Evolutionary conservation across 2,797 vertebrate genomes (phyloP).

Genomic region (Oceanodroma leucorhoa): DNA sequence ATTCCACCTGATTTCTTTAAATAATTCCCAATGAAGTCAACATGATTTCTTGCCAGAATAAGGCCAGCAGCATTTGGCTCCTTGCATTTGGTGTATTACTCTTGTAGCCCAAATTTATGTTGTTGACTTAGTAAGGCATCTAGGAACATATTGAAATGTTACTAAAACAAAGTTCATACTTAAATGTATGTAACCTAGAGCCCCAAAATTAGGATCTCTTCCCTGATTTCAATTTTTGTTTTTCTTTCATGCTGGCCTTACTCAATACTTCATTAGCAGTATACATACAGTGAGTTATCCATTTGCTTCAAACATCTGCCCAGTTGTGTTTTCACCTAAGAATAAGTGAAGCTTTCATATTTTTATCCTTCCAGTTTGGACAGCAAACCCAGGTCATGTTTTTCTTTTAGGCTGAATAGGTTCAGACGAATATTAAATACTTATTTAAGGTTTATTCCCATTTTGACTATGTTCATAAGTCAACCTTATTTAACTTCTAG

Average conservation of each 20-base stretch:
- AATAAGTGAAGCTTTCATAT: background rate
- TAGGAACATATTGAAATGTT: background rate
- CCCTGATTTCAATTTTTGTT: background rate
- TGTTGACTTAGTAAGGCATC: background rate
- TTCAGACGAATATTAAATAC: background rate
- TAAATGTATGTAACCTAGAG: background rate
- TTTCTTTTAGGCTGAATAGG: background rate
- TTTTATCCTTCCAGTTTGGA: background rate
- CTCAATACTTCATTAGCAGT: background rate
- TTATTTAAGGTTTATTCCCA: background rate
- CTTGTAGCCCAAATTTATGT: background rate
- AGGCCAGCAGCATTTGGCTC: background rate
- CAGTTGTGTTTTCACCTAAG: background rate
- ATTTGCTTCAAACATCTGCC: background rate
- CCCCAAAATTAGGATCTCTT: background rate
- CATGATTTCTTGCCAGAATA: background rate
- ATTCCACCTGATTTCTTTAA: background rate
- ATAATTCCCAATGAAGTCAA: background rate
- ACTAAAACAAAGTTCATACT: background rate
- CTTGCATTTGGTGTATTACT: background rate
- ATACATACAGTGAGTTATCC: background rate
- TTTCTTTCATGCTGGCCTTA: background rate
- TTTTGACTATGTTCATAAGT: background rate
- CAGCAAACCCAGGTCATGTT: background rate
- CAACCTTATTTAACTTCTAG: background rate